A percentile compares a stretch with the other conserved stretches of the same genome.
phyloP scores from a whole-genome alignment of 2,888 invertebrate species.

The Drosophila limbata region DNA sequence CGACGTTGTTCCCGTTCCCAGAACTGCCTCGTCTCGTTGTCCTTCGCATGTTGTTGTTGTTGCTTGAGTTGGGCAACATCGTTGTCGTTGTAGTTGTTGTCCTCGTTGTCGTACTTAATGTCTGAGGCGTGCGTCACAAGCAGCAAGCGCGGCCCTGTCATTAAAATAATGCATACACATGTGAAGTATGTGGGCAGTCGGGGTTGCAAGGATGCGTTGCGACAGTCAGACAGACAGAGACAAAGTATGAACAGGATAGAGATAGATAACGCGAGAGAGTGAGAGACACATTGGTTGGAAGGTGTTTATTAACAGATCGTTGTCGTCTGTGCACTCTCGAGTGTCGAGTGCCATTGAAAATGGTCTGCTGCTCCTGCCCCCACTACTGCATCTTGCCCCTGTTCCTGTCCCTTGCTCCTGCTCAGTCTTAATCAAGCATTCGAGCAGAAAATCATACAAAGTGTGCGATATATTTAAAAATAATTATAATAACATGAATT shows the following conservation, averaged over 20 bases:
- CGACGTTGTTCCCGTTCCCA: slow-evolving; percentile 37
- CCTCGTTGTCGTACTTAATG: slow-evolving; percentile 60
- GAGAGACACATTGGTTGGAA: slow-evolving; percentile 47
- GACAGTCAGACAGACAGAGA: slow-evolving; percentile 3
- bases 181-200: slow-evolving; percentile 77
- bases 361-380: slow-evolving; percentile 2
- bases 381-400: no score
- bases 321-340: slow-evolving; percentile 63
- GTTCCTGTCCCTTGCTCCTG: neutral
- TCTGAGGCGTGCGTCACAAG: slow-evolving; percentile 77
- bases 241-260: slow-evolving; percentile 1
- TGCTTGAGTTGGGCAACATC: slow-evolving; percentile 31
- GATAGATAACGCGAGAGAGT: neutral
- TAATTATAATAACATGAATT: slow-evolving; percentile 79
- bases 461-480: slow-evolving; percentile 75
- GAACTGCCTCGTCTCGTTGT: slow-evolving; percentile 61
- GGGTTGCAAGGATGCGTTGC: slow-evolving; percentile 48
- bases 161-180: slow-evolving; percentile 82
- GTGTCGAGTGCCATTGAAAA: slow-evolving; percentile 59
- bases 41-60: slow-evolving; percentile 60
- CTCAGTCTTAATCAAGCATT: slow-evolving; percentile 59
- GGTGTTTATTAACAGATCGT: slow-evolving; percentile 84
- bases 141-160: slow-evolving; percentile 74
- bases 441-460: slow-evolving; percentile 77
- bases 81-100: slow-evolving; percentile 36